Base-by-base conservation (phyloP, 2,113 vertebrate species). In the rat (Rattus norvegicus) region DNA sequence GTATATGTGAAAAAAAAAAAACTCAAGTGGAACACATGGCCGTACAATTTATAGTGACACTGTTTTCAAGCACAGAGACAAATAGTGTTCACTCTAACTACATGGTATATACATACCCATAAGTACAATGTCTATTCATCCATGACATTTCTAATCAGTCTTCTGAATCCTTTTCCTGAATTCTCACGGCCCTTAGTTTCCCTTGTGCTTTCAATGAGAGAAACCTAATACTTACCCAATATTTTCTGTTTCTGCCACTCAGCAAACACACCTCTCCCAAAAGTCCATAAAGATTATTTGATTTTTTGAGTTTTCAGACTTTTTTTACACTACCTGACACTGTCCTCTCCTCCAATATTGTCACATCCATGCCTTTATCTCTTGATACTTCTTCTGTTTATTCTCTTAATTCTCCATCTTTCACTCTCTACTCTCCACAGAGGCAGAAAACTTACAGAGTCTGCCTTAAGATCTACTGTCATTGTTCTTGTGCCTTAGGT, bases 231-330 rank as follows among this genome's bases (percentile, higher is more conserved):
- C 4, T 88, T n/a, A 24, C 1, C 7, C 54, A 26, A 16, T 59
- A 39, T n/a, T 1, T 19, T n/a, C 12, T 5, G 33, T 26, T 24
- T 9, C 16, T 2, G 0, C 43, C 13, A 24, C 11, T 11, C 76
- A 30, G 4, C 47, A 33, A 7, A 12, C 12, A 3, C 12, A 19
- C 17, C 17, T 54, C 26, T 16, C 14, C 6, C 7, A 4, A 2
- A 17, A n/a, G 11, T 2, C 17, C 1, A 28, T 0, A 5, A 61
- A 61, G 7, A 49, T 5, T 56, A 63, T 33, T 14, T 12, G 36
- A 12, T 49, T n/a, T 13, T 11, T 69, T 49, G 13, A 67, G 39
- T 30, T 79, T 1, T 79, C 61, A 56, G 75, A n/a, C 36, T 24
- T 81, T 54, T 63, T 26, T 43, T 43, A 63, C 7, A 63, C 19